A percentile compares a stretch with the other conserved stretches of the same genome.
phyloP scores from a whole-genome alignment of 2,797 vertebrate genomes.

The Melanotaenia maccullochi region DNA sequence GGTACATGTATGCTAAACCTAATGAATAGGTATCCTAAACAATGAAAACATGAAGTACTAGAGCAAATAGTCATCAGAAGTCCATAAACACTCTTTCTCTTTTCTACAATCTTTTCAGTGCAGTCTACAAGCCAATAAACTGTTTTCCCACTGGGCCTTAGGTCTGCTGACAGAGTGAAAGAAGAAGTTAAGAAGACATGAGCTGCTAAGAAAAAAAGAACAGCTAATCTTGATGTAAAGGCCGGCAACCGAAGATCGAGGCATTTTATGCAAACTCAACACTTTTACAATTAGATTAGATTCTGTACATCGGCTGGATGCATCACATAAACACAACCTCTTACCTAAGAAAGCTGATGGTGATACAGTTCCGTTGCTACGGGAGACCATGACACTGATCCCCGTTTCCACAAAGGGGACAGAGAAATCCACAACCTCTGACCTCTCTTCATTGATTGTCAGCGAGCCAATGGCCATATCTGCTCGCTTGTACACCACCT shows the following conservation, averaged over 20 bases:
- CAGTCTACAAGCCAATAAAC: slow-evolving; percentile 64
- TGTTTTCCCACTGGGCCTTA: slow-evolving; percentile 50
- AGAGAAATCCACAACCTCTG: slow-evolving; percentile 94
- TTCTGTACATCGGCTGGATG: slow-evolving; percentile 36
- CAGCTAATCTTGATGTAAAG: slow-evolving; percentile 64
- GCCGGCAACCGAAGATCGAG: slow-evolving; percentile 60
- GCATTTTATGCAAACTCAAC: slow-evolving; percentile 70
- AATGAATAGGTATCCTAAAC: slow-evolving; percentile 1
- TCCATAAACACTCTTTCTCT: slow-evolving; percentile 55
- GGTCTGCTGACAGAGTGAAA: slow-evolving; percentile 76
- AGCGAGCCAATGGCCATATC: slow-evolving; percentile 95
- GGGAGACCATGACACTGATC: slow-evolving; percentile 95
- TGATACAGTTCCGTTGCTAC: slow-evolving; percentile 94
- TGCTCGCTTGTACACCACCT: slow-evolving; percentile 93
- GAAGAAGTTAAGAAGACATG: slow-evolving; percentile 65
- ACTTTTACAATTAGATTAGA: slow-evolving; percentile 56
- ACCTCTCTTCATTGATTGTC: slow-evolving; percentile 94
- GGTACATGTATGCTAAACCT: not conserved
- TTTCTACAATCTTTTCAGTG: slow-evolving; percentile 59
- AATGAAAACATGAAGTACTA: slow-evolving; percentile 35
- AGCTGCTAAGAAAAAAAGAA: slow-evolving; percentile 56
- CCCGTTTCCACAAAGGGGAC: slow-evolving; percentile 95
- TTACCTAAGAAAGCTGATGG: slow-evolving; percentile 94
- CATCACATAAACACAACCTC: slow-evolving; percentile 32
- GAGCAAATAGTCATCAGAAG: slow-evolving; percentile 51